Evolutionary conservation across 92 coral and sea anemone species (phyloP).

Genomic region (Heliopora coerulea): DNA sequence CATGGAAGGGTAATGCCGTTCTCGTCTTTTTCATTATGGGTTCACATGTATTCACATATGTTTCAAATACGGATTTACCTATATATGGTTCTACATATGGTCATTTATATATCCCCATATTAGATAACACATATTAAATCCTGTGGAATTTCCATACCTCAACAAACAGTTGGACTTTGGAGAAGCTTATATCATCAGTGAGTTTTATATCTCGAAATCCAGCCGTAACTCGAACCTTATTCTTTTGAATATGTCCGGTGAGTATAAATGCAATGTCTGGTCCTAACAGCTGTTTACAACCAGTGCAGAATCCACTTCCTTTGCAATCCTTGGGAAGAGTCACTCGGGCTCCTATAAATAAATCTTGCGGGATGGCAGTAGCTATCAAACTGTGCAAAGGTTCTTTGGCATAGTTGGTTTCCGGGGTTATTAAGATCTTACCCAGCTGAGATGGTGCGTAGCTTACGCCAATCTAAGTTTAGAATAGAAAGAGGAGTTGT

Average conservation of each 20-base stretch:
- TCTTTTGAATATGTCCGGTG: slow-evolving; percentile 75
- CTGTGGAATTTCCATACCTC: slow-evolving; percentile 60
- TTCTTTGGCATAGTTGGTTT: slow-evolving; percentile 64
- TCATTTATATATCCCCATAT: too few relatives aligned
- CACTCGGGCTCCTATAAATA: slow-evolving; percentile 75
- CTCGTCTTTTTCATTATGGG: too few relatives aligned
- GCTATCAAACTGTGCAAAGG: slow-evolving; percentile 61
- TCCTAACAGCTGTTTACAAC: slow-evolving; percentile 77
- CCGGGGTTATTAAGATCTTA: slow-evolving; percentile 44
- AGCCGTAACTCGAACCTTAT: slow-evolving; percentile 67
- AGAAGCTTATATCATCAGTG: slow-evolving; percentile 67
- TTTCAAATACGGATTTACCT: too few relatives aligned
- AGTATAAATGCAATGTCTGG: slow-evolving; percentile 73
- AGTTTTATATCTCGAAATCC: slow-evolving; percentile 71
- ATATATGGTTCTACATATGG: too few relatives aligned
- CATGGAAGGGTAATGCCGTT: too few relatives aligned
- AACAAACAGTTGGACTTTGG: slow-evolving; percentile 75
- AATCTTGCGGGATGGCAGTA: slow-evolving; percentile 49
- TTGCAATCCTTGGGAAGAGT: slow-evolving; percentile 89
- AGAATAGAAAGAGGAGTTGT: neutral
- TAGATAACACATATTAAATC: too few relatives aligned
- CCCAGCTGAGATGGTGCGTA: slow-evolving; percentile 69
- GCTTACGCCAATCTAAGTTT: slow-evolving; percentile 72
- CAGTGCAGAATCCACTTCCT: slow-evolving; percentile 86
- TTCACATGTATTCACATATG: too few relatives aligned